phyloP scores from a whole-genome alignment of 2,888 invertebrate species.

The Cenopis cana region DNA sequence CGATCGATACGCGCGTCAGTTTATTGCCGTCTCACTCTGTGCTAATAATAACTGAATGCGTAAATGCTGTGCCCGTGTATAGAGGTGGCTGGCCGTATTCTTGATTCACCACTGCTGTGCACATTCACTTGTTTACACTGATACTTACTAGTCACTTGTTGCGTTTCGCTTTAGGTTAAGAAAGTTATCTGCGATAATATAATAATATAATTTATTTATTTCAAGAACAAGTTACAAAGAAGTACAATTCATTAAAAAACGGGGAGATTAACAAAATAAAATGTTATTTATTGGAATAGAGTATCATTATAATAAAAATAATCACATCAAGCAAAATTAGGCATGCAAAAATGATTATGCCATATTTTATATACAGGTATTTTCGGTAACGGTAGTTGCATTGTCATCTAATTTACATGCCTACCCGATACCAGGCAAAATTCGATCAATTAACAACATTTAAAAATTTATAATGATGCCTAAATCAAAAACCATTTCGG shows the following conservation, averaged over 20 bases:
- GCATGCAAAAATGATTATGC: too few relatives aligned
- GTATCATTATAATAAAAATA: neutral
- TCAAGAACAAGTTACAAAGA: too few relatives aligned
- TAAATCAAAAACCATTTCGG: too few relatives aligned
- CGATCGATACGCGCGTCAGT: slow-evolving; percentile 65
- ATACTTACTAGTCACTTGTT: neutral
- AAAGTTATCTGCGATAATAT: neutral
- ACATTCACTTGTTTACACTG: neutral
- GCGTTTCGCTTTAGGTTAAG: neutral
- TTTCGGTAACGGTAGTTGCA: neutral
- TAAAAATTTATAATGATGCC: too few relatives aligned
- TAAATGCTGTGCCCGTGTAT: slow-evolving; percentile 48
- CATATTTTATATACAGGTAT: neutral
- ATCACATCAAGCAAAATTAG: neutral
- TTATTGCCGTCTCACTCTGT: slow-evolving; percentile 61
- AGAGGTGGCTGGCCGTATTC: slow-evolving; percentile 53
- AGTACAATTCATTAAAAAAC: too few relatives aligned
- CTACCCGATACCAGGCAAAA: too few relatives aligned
- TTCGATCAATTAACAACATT: too few relatives aligned
- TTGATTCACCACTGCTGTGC: slow-evolving; percentile 6
- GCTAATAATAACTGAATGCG: slow-evolving; percentile 73
- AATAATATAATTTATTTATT: too few relatives aligned
- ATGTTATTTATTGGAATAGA: neutral
- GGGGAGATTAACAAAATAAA: neutral
- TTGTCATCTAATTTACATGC: neutral